Base-by-base conservation (phyloP, 2,888 invertebrate species). In the Choristoneura rosaceana region DNA sequence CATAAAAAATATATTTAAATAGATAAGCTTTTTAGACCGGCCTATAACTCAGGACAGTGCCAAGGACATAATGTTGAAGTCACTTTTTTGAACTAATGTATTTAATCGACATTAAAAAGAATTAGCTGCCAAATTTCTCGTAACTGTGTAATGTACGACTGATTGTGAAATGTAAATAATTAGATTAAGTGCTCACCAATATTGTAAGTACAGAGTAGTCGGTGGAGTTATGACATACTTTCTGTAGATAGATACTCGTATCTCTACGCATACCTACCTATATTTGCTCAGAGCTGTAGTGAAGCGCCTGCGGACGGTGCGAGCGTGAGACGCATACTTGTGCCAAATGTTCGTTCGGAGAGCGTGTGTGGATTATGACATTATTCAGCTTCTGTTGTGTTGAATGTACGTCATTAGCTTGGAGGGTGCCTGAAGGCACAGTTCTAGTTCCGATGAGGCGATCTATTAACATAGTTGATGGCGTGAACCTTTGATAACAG, bases 161-260 rank as follows among this genome's bases (percentile, higher is more conserved):
- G 93, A 94, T 90, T 91, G 92, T 92, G 91, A 91, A 90, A 89
- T 93, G 94, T 93, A 93, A 84, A 93, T 93, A 93, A 81, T 81
- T 92, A 92, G 90, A 82, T 76, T 92, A 92, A 93, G 90, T 84
- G 85, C 88, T 92, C 90, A 90, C 88, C 89, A 85, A 86, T 89
- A 88, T 84, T 87, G 79, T 90, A 90, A 90, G 87, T 84, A 82
- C 84, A 82, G 82, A 87, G 82, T 85, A 84, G 86, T 84, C 84
- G 87, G 83, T 82, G 87, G 87, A 81, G 85, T 82, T 86, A 87
- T 84, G 82, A 85, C 85, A 78, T 83, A 86, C 50, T 87, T 88
- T 89, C 86, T 92, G 90, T 93, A 93, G 93, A 92, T 93, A 93
- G 93, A 92, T 92, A 38, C 38, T 38, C 4, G 38, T 38, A 87